phyloP scores from a whole-genome alignment of 2,888 invertebrate species.

The Ecliptopera silaceata region DNA sequence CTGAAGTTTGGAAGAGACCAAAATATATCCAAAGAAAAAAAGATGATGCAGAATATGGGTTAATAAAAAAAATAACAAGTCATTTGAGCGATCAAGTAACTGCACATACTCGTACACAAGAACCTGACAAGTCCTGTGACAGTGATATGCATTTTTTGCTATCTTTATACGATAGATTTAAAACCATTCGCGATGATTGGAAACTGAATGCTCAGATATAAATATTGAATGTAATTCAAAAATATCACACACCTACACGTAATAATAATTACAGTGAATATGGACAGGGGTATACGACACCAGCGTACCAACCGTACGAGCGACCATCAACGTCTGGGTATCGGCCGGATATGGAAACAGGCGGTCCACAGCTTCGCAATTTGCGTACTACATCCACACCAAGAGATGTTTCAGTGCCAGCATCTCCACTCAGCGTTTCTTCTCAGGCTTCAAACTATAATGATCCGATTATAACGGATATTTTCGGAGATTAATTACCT shows the following conservation, averaged over 20 bases:
- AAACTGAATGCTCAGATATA: conserved; percentile 36
- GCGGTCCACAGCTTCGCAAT: conserved; percentile 24
- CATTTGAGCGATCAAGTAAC: conserved; percentile 36
- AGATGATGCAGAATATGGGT: conserved; percentile 25
- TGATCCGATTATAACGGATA: conserved; percentile 34
- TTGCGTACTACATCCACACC: conserved; percentile 31
- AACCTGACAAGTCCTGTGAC: conserved; percentile 37
- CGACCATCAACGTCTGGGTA: conserved; percentile 21
- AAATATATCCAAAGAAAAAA: conserved; percentile 34
- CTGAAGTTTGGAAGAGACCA: conserved; percentile 32
- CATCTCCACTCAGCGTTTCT: conserved; percentile 28
- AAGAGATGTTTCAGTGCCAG: conserved; percentile 32
- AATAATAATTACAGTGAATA: conserved; percentile 31
- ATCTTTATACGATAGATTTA: conserved; percentile 37
- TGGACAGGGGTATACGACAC: conserved; percentile 30
- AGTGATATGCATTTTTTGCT: conserved; percentile 39
- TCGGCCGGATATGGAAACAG: conserved; percentile 28
- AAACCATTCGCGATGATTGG: conserved; percentile 35
- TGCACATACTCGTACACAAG: conserved; percentile 34
- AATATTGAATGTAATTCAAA: conserved; percentile 37
- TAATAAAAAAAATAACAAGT: conserved; percentile 33
- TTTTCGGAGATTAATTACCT: conserved; percentile 30
- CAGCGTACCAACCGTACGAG: conserved; percentile 21
- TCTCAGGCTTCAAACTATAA: conserved; percentile 32
- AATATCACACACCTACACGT: conserved; percentile 27